Percentiles rank a stretch among this genome's conserved stretches.
These are phyloP conservation scores for Thomomys bottae DNA, from an alignment of 2,113 vertebrate genomes.

Conservation along the genomic window DNA sequence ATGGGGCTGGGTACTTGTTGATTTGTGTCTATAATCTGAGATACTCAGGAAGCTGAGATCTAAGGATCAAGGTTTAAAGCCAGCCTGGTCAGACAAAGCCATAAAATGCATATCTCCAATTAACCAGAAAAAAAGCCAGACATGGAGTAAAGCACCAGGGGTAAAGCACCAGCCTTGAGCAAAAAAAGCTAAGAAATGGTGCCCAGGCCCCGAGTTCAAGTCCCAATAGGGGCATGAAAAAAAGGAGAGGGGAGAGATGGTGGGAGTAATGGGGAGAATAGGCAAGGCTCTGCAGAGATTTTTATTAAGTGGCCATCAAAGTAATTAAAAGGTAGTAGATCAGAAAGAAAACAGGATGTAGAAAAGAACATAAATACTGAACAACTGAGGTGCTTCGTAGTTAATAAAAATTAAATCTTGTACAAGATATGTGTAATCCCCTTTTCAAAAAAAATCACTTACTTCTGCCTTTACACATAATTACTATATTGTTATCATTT, in stretches of 20 bases:
- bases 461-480: slow-evolving; percentile 33
- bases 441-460: slow-evolving; percentile 47
- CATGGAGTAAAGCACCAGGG: too few relatives aligned
- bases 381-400: slow-evolving; percentile 28
- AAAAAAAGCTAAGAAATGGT: too few relatives aligned
- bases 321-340: neutral
- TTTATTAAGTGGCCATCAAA: neutral
- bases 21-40: too few relatives aligned
- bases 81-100: too few relatives aligned
- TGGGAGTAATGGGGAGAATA: neutral
- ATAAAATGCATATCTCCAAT: too few relatives aligned
- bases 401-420: slow-evolving; percentile 43
- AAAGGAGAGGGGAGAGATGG: too few relatives aligned
- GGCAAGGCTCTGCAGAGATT: neutral
- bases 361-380: slow-evolving; percentile 26
- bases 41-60: too few relatives aligned
- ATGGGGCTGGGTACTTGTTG: neutral
- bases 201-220: too few relatives aligned
- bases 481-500: slow-evolving; percentile 44
- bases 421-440: neutral
- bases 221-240: too few relatives aligned
- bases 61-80: too few relatives aligned
- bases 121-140: too few relatives aligned
- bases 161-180: too few relatives aligned
- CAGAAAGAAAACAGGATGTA: slow-evolving; percentile 40